phyloP scores from a whole-genome alignment of 2,888 invertebrate species.

The Morinoia aosen region DNA sequence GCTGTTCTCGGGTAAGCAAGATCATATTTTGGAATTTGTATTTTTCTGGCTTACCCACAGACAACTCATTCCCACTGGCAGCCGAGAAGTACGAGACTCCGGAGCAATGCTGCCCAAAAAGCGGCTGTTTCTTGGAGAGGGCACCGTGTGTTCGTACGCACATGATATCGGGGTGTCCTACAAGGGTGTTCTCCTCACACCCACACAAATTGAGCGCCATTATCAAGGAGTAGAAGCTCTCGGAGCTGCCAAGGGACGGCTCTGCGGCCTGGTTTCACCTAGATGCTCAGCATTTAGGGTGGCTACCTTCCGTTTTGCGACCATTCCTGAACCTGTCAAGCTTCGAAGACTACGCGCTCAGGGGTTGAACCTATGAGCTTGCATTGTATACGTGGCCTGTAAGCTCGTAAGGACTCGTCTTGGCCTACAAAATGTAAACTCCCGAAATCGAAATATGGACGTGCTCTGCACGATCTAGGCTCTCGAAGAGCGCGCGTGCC shows the following conservation, averaged over 20 bases:
- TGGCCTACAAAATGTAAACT: no score
- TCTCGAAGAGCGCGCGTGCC: no score
- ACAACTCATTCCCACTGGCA: neutral
- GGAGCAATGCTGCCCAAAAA: neutral
- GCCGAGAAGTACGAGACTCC: neutral
- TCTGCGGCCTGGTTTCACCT: neutral
- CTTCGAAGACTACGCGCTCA: neutral
- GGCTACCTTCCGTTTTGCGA: neutral
- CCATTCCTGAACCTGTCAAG: neutral
- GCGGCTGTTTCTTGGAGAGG: neutral
- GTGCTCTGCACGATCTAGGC: no score
- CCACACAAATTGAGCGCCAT: conserved; percentile 37
- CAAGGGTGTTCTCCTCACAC: conserved; percentile 29
- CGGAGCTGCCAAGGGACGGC: neutral
- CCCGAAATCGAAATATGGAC: no score
- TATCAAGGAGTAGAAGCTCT: conserved; percentile 23
- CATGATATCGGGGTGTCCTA: conserved; percentile 2
- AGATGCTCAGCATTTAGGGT: neutral
- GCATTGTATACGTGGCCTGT: no score
- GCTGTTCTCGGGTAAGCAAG: no score
- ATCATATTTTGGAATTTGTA: no score
- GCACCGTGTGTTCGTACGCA: neutral
- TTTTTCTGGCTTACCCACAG: no score
- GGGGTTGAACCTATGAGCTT: neutral
- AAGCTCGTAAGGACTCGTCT: no score